Conservation (phyloP, 2,113 vertebrate genomes). For the Mormyrus lacerda region DNA sequence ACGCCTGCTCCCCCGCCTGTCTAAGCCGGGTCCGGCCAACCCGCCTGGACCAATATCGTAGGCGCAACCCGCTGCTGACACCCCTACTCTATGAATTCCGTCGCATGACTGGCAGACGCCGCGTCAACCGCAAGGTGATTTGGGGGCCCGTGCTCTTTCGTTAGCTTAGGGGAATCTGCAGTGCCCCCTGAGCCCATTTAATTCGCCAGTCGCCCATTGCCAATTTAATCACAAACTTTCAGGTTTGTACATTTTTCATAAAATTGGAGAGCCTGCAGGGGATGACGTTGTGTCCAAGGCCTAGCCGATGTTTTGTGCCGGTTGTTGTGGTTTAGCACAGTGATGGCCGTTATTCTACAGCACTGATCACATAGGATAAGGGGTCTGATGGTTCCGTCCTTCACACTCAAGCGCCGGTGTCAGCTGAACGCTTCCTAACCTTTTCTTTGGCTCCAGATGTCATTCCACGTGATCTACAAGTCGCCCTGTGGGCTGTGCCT, state of each 20-base stretch:
- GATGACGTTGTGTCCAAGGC: neutral
- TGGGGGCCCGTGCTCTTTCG: neutral
- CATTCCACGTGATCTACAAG: slow-evolving; percentile 95
- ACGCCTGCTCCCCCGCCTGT: slow-evolving; percentile 75
- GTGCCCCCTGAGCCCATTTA: no score
- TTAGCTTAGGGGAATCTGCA: neutral
- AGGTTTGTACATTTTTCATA: neutral
- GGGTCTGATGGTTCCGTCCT: neutral
- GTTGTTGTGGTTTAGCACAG: neutral
- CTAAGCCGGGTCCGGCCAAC: slow-evolving; percentile 71
- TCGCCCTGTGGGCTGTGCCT: slow-evolving; percentile 87
- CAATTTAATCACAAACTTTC: neutral
- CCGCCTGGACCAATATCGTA: slow-evolving; percentile 63
- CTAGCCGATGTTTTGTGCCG: neutral
- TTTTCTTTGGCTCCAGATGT: slow-evolving; percentile 61
- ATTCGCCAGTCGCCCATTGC: neutral
- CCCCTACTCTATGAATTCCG: slow-evolving; percentile 90
- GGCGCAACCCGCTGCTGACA: slow-evolving; percentile 85
- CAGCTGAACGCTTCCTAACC: neutral
- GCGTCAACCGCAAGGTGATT: slow-evolving; percentile 84
- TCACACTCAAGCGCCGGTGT: neutral
- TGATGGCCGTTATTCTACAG: neutral
- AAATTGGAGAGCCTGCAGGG: neutral
- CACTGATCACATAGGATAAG: neutral
- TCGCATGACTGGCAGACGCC: slow-evolving; percentile 84